Evolutionary conservation across 2,888 invertebrate genomes (phyloP), one percentile per base, ranked within the genome.

Genomic region (Mesoligia furuncula): DNA sequence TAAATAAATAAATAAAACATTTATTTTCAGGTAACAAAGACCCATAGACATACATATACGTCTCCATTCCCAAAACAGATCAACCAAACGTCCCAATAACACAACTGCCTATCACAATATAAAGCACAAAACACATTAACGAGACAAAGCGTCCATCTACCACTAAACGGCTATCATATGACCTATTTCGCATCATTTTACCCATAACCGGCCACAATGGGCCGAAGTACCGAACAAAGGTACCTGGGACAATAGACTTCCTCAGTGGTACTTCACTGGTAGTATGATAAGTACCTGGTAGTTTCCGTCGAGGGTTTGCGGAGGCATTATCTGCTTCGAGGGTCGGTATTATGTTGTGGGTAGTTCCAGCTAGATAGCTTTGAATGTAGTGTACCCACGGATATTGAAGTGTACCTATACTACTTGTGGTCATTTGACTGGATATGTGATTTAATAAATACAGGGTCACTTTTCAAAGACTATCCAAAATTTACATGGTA

Each of bases 201-300:
- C 81, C 59, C 36, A 73, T 73, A 70, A 75, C 75, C 59, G 24
- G 15, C 31, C 59, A 80, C 77, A 85, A 78, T 78, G 27, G 81
- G 13, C 48, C 57, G 48, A 48, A 57, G 64, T 51, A 31, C 66
- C 36, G 20, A 66, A 85, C 82, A 78, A 78, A 75, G 74, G 69
- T 80, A 67, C n/a, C 48, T 11, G 42, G 76, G 64, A 86, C 85
- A 87, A 86, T 80, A 65, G 83, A 48, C 66, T 81, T 86, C 79
- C 70, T 69, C 66, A 31, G 57, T 20, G 71, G 39, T 54, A 73
- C 78, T 73, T 65, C 64, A 65, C 61, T n/a, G 51, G 68, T 75
- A 57, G 75, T 72, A 72, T 51, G 31, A 24, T 51, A 51, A 77
- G 70, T 80, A 68, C 64, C 74, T 61, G 64, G 51, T 80, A 80